Evolutionary conservation across 2,113 vertebrate genomes (phyloP), one percentile per base, ranked within the genome.

Genomic region (Phyllopteryx taeniolatus): DNA sequence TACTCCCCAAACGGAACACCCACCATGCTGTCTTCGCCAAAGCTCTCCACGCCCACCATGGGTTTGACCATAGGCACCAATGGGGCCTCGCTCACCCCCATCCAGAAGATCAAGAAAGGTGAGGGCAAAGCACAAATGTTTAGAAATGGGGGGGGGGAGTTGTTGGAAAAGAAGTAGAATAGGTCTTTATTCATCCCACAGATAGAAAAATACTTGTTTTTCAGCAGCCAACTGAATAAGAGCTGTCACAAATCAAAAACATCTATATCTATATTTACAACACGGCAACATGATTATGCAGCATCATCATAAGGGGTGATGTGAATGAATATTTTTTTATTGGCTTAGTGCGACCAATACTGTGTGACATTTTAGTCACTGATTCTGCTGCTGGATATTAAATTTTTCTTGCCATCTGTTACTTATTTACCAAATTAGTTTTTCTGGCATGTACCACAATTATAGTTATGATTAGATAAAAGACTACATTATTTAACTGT

Each of bases 61-160:
- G 93, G 94, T 17, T 81, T 96, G 71, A 85, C 93, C 0, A 72
- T 94, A 0, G 87, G 90, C 72, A 98, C 95, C 91, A 98, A 98
- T 0, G 96, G 96, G 0, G 91, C 93, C 27, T 89, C 95, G 3
- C 82, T 95, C 1, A 70, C 92, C 0, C 88, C 95, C 0, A 80
- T 94, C 56, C 94, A 94, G 20, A 98, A 96, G 91, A 93, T 98
- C 87, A 99, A 99, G 91, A 98, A 97, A 94, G 98, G 98, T 99
- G 56, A 59, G 1, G 17, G 56, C 56, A 59, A 11, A 5, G 10
- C 56, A 59, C 56, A 11, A 27, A 59, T 35, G 51, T 44, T 43
- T 22, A 10, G 56, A 14, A 31, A 33, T 31, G 56, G 0, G 56
- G n/a, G 12, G 0, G 47, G 15, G 12, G 47, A 51, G 47, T 51